phyloP scores from a whole-genome alignment of 2,797 vertebrate species.

The Micromesistius poutassou region DNA sequence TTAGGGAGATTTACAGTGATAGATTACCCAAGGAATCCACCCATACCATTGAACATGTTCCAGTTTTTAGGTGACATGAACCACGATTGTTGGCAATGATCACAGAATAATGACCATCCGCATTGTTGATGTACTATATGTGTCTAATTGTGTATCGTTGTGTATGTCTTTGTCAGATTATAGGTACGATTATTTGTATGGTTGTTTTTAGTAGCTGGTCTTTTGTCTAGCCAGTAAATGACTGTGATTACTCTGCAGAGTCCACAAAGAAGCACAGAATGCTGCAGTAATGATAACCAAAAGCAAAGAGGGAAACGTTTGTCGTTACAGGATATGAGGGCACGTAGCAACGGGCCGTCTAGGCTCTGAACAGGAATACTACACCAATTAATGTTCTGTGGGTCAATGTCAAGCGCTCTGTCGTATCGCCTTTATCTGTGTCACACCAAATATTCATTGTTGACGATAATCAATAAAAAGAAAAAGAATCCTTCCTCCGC shows the following conservation, averaged over 20 bases:
- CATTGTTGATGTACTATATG: slow-evolving; percentile 54
- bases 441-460: slow-evolving; percentile 43
- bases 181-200: slow-evolving; percentile 55
- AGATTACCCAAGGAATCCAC: not conserved
- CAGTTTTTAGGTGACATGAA: slow-evolving; percentile 24
- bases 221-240: slow-evolving; percentile 45
- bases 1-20: not conserved
- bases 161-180: slow-evolving; percentile 50
- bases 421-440: slow-evolving; percentile 53
- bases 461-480: slow-evolving; percentile 67
- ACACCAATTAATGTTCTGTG: slow-evolving; percentile 38
- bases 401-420: slow-evolving; percentile 45
- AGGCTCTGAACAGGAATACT: slow-evolving; percentile 17
- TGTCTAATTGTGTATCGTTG: slow-evolving; percentile 54
- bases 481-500: slow-evolving; percentile 8
- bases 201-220: slow-evolving; percentile 57
- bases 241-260: slow-evolving; percentile 40
- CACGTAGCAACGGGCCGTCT: slow-evolving; percentile 7
- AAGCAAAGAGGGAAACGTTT: slow-evolving; percentile 19
- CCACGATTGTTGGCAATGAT: slow-evolving; percentile 44
- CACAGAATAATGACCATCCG: slow-evolving; percentile 19
- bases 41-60: not conserved
- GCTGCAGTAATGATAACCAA: slow-evolving; percentile 17
- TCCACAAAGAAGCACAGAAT: slow-evolving; percentile 40
- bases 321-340: slow-evolving; percentile 8